These are phyloP conservation scores for Crocallis elinguaria DNA, from an alignment of 2,888 invertebrate species.

Conservation along the genomic window DNA sequence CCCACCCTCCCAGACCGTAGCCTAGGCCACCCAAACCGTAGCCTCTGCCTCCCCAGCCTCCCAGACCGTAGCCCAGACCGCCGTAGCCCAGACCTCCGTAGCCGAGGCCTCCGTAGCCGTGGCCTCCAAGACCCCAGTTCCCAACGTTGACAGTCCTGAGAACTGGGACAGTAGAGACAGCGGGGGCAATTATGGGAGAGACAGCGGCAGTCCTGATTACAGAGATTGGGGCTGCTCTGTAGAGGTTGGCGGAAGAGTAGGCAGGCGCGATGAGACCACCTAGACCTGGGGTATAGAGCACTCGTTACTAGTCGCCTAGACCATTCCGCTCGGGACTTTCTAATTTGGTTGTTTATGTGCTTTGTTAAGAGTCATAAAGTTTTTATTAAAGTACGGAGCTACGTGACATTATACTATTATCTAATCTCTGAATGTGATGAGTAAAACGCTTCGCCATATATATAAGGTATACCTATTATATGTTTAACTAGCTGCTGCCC, in stretches of 20 bases:
- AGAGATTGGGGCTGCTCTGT: slow-evolving; percentile 69
- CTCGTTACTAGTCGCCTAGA: no score
- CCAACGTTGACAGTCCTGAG: slow-evolving; percentile 44
- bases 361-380: no score
- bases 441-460: no score
- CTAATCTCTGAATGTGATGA: no score
- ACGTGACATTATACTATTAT: no score
- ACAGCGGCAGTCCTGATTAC: slow-evolving; percentile 58
- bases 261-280: slow-evolving; percentile 52
- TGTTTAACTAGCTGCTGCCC: no score
- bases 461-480: no score
- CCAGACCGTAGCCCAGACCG: slow-evolving; percentile 20
- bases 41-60: slow-evolving; percentile 28
- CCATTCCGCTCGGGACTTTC: no score
- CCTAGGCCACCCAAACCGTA: slow-evolving; percentile 34
- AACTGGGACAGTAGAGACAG: slow-evolving; percentile 51
- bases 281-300: background rate
- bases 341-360: no score
- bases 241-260: slow-evolving; percentile 64
- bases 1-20: slow-evolving; percentile 5
- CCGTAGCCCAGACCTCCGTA: slow-evolving; percentile 28
- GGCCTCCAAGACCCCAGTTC: slow-evolving; percentile 23
- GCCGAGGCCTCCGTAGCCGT: slow-evolving; percentile 37
- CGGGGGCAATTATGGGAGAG: slow-evolving; percentile 53
- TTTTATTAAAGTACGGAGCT: no score